Evolutionary conservation across 1,140 invertebrate species (phyloP).

Genomic region (Gonatopus flavifemur): DNA sequence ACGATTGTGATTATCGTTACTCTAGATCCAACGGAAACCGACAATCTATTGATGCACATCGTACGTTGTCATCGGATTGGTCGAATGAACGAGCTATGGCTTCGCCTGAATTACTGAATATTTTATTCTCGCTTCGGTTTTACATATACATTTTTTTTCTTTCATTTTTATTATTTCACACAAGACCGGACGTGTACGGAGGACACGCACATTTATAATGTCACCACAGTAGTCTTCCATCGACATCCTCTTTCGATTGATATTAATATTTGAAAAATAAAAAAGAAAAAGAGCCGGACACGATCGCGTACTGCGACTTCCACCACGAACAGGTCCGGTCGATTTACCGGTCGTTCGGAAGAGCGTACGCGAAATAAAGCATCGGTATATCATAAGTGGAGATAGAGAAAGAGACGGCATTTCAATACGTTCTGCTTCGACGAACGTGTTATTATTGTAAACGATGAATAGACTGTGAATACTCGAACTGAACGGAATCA

Average conservation of each 20-base stretch:
- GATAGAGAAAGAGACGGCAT: conserved; percentile 1
- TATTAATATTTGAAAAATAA: conserved; percentile 32
- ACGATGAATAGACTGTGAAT: neutral
- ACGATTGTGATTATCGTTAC: conserved; percentile 30
- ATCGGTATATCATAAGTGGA: too few relatives aligned
- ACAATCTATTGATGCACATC: conserved; percentile 44
- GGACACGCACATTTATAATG: conserved; percentile 21
- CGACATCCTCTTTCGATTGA: conserved; percentile 25
- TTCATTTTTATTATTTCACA: conserved; percentile 27
- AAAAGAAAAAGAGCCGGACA: conserved; percentile 14
- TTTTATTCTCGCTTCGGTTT: conserved; percentile 29
- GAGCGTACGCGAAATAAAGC: too few relatives aligned
- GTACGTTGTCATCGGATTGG: conserved; percentile 21
- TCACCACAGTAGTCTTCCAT: too few relatives aligned
- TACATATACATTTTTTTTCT: too few relatives aligned
- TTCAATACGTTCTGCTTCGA: too few relatives aligned
- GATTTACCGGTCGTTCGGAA: too few relatives aligned
- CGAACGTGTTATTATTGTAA: too few relatives aligned
- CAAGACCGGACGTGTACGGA: conserved; percentile 19
- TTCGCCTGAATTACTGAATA: conserved; percentile 23
- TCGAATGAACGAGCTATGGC: too few relatives aligned
- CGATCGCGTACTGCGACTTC: too few relatives aligned
- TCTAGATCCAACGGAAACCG: conserved; percentile 41
- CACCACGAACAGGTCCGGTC: neutral
- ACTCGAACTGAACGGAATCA: neutral